These are phyloP conservation scores for Tetrax tetrax DNA, from an alignment of 2,113 vertebrate genomes.

Conservation along the genomic window DNA sequence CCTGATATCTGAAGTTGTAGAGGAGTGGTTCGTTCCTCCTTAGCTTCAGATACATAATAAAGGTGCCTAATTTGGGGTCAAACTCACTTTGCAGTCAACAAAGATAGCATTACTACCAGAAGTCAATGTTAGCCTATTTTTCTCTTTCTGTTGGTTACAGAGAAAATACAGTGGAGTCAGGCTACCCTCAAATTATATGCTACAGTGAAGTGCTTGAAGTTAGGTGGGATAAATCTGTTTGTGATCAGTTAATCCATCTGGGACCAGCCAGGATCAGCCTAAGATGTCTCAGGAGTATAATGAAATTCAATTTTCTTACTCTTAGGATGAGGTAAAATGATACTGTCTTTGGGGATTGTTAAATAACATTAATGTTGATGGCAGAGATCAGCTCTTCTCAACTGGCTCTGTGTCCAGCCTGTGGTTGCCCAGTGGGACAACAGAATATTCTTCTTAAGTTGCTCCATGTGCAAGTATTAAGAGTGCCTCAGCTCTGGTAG, in stretches of 20 bases:
- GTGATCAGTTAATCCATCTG: background rate
- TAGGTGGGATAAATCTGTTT: constrained; percentile 23
- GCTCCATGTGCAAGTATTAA: background rate
- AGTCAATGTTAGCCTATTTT: constrained; percentile 8
- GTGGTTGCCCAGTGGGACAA: background rate
- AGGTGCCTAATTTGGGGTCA: background rate
- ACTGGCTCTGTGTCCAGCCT: background rate
- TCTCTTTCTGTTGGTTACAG: background rate
- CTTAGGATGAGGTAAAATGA: background rate
- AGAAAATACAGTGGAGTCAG: background rate
- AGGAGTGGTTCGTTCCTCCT: background rate
- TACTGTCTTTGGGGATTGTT: background rate
- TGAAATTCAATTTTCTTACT: constrained; percentile 8
- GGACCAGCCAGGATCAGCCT: background rate
- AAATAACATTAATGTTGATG: background rate
- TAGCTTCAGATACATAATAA: background rate
- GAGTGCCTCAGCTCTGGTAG: background rate
- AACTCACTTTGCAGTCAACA: background rate
- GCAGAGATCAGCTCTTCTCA: background rate
- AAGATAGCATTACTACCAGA: background rate
- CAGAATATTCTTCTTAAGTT: background rate
- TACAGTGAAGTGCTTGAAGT: background rate
- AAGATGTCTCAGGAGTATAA: background rate
- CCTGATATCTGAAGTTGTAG: background rate
- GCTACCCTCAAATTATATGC: background rate